phyloP scores from a whole-genome alignment of 2,113 vertebrate species.

The human region DNA sequence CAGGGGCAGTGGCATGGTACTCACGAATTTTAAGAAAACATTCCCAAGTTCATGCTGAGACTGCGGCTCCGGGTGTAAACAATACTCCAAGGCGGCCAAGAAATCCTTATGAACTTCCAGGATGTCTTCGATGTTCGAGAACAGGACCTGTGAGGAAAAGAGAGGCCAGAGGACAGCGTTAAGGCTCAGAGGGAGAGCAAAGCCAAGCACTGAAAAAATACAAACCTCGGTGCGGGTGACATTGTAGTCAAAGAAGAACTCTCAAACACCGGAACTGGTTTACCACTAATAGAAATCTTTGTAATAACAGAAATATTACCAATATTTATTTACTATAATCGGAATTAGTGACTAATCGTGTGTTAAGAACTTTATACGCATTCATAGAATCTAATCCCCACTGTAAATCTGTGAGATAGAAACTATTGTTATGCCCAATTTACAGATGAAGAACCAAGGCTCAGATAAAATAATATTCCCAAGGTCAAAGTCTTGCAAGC shows the following conservation, averaged over 20 bases:
- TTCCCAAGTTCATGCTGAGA: slow-evolving; percentile 95
- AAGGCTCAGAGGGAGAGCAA: background rate
- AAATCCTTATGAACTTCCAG: slow-evolving; percentile 95
- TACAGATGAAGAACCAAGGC: background rate
- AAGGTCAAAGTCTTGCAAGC: background rate
- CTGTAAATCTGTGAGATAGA: background rate
- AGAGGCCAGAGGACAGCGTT: background rate
- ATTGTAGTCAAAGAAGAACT: fast-evolving
- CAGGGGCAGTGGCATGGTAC: slow-evolving; percentile 77
- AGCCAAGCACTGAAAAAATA: fast-evolving
- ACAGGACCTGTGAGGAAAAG: slow-evolving; percentile 89
- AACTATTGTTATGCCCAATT: background rate
- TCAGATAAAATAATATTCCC: background rate
- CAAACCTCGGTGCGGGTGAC: fast-evolving
- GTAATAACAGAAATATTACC: background rate
- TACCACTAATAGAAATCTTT: background rate
- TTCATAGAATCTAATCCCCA: background rate
- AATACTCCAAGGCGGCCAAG: slow-evolving; percentile 90
- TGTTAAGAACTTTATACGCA: background rate
- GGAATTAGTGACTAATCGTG: background rate
- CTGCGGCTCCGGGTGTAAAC: slow-evolving; percentile 95
- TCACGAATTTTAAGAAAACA: slow-evolving; percentile 97
- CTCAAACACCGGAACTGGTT: background rate
- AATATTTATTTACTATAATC: background rate
- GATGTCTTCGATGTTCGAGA: slow-evolving; percentile 98